Conservation (phyloP, 2,113 vertebrate genomes). For the Numida meleagris region DNA sequence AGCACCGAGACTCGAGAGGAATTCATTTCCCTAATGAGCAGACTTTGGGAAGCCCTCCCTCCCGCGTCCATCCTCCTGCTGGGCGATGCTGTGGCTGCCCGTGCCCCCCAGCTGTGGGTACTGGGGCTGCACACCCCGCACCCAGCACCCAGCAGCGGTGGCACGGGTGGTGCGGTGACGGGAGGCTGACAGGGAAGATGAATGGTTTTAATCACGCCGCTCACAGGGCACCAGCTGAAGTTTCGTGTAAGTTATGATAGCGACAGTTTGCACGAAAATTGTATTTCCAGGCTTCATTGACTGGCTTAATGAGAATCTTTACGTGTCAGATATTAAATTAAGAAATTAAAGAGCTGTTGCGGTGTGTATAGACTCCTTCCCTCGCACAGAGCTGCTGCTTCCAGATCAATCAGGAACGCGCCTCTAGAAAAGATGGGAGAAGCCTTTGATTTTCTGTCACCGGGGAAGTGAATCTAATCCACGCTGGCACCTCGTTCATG, state of each 20-base stretch:
- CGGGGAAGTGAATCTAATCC: conserved; percentile 69
- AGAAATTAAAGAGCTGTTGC: conserved; percentile 81
- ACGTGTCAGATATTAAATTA: conserved; percentile 85
- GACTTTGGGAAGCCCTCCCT: conserved; percentile 18
- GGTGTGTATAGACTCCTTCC: conserved; percentile 71
- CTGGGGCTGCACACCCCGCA: background rate
- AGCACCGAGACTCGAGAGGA: conserved; percentile 28
- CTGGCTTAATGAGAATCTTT: conserved; percentile 86
- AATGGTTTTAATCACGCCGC: conserved; percentile 85
- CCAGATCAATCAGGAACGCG: conserved; percentile 73
- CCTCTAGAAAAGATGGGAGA: conserved; percentile 75
- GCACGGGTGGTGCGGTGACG: accelerated
- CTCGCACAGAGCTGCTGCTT: conserved; percentile 62
- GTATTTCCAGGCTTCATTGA: conserved; percentile 87
- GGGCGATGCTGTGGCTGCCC: background rate
- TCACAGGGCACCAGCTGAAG: conserved; percentile 77
- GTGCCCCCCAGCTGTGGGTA: background rate
- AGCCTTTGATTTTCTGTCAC: conserved; percentile 78
- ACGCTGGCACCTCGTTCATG: conserved; percentile 73
- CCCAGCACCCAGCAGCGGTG: accelerated
- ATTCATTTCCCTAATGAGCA: conserved; percentile 69
- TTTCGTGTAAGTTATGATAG: conserved; percentile 82
- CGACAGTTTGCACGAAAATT: conserved; percentile 85
- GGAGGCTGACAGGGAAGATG: conserved; percentile 76
- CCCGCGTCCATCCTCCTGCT: background rate